phyloP scores from a whole-genome alignment of 64 coral and sea anemone genomes.

The Pachyseris speciosa region DNA sequence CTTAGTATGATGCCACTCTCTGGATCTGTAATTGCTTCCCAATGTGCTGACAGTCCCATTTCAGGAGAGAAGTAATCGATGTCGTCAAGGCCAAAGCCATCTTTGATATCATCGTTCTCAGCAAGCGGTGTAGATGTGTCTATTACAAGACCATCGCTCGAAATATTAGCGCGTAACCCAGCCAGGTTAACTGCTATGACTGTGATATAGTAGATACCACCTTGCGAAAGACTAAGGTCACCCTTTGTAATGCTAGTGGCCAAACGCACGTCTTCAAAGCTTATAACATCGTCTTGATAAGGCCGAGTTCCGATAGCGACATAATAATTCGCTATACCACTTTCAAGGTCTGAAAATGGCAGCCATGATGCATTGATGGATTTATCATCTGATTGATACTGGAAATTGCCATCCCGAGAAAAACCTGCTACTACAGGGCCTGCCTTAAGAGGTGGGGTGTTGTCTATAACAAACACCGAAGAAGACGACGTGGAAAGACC shows the following conservation, averaged over 20 bases:
- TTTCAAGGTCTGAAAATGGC: conserved; percentile 69
- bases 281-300: conserved; percentile 53
- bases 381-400: conserved; percentile 60
- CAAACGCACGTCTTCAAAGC: conserved; percentile 43
- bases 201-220: conserved; percentile 57
- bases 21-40: conserved; percentile 64
- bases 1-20: conserved; percentile 57
- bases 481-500: conserved; percentile 23
- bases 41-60: conserved; percentile 28
- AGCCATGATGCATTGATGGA: conserved; percentile 61
- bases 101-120: conserved; percentile 13
- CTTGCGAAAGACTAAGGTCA: conserved; percentile 38
- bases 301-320: conserved; percentile 50
- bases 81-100: neutral
- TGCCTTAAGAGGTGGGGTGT: conserved; percentile 34
- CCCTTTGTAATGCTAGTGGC: conserved; percentile 31
- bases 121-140: conserved; percentile 63
- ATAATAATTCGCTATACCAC: conserved; percentile 63
- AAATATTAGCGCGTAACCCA: conserved; percentile 63
- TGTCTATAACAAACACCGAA: conserved; percentile 57
- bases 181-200: conserved; percentile 62
- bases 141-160: conserved; percentile 37
- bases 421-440: conserved; percentile 45
- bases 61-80: conserved; percentile 35
- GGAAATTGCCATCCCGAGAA: conserved; percentile 32